Base-by-base conservation (phyloP, 2,113 vertebrate genomes). In the Strix aluco region DNA sequence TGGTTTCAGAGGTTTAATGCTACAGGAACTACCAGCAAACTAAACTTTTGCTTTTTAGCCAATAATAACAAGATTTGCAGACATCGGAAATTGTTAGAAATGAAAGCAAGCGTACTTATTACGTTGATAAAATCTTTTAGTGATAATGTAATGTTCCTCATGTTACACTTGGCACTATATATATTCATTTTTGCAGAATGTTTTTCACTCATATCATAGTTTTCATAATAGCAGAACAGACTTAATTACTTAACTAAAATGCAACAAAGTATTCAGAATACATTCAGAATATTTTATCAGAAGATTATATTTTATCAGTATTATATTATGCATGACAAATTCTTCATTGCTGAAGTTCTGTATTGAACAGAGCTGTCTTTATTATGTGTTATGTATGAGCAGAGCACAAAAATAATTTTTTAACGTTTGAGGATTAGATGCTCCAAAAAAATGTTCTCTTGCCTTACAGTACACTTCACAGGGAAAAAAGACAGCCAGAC, bases 171-270 rank as follows among this genome's bases (percentile, higher is more conserved):
- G 51, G 40, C 74, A 82, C 9, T 69, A 58, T 20, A 75, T 40
- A 55, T 25, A 51, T 59, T 90, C 34, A 78, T 88, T 96, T 91
- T 92, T 69, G 1, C 55, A 96, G n/a, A 66, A 81, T 44, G 54
- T 75, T 97, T 96, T 97, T 81, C 57, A 91, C 40, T 81, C 42
- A 4, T 42, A 92, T 89, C 12, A 52, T 34, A 88, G 51, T 91
- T 88, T 84, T 83, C 34, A 32, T 84, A 97, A 90, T 23, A 96
- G 63, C n/a, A 95, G 65, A 96, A 83, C 40, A 97, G 88, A 63
- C 38, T 82, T 96, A 93, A 92, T 95, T 96, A 94, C 88, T 91
- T 88, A 94, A 93, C 47, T 93, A 90, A 95, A 92, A 95, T 79
- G 34, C 73, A 96, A 61, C n/a, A 92, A 86, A 78, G 62, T 36